Conservation (phyloP, 1,140 invertebrate genomes). For the Fopius arisanus region DNA sequence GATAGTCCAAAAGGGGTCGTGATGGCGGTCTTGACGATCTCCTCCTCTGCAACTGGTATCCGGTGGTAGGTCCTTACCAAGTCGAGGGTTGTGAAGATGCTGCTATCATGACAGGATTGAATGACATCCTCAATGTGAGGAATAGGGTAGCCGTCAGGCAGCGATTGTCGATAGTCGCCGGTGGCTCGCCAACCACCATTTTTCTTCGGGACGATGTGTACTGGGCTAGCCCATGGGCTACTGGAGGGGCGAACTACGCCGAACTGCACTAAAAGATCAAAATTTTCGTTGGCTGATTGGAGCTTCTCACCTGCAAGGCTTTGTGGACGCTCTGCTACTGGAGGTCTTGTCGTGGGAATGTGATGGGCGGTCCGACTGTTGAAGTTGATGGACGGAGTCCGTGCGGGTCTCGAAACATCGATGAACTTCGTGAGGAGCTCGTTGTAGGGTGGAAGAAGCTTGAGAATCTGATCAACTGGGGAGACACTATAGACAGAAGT, state of each 20-base stretch:
- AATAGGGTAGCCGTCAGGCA: slow-evolving; percentile 48
- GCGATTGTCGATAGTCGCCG: slow-evolving; percentile 35
- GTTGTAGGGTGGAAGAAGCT: not conserved
- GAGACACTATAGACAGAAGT: slow-evolving; percentile 9
- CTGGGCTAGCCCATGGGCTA: slow-evolving; percentile 49
- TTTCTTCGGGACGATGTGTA: slow-evolving; percentile 48
- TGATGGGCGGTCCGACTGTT: slow-evolving; percentile 10
- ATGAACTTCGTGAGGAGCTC: not conserved
- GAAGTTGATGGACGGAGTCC: not conserved
- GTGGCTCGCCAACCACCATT: slow-evolving; percentile 21
- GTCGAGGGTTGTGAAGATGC: slow-evolving; percentile 58
- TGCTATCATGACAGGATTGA: slow-evolving; percentile 40
- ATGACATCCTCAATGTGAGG: slow-evolving; percentile 43
- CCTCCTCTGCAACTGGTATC: slow-evolving; percentile 32
- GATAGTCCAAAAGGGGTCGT: slow-evolving; percentile 46
- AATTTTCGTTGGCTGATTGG: not conserved
- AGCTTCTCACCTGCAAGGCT: slow-evolving; percentile 20
- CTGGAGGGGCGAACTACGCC: slow-evolving; percentile 21
- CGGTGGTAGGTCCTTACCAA: slow-evolving; percentile 32
- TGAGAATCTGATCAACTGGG: not conserved
- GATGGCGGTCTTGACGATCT: slow-evolving; percentile 37
- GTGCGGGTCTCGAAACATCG: not conserved
- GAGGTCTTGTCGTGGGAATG: slow-evolving; percentile 23
- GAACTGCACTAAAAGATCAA: too few species aligned
- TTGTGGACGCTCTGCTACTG: slow-evolving; percentile 23